Evolutionary conservation across 2,113 vertebrate genomes (phyloP).

Genomic region (Pseudopodoces humilis): DNA sequence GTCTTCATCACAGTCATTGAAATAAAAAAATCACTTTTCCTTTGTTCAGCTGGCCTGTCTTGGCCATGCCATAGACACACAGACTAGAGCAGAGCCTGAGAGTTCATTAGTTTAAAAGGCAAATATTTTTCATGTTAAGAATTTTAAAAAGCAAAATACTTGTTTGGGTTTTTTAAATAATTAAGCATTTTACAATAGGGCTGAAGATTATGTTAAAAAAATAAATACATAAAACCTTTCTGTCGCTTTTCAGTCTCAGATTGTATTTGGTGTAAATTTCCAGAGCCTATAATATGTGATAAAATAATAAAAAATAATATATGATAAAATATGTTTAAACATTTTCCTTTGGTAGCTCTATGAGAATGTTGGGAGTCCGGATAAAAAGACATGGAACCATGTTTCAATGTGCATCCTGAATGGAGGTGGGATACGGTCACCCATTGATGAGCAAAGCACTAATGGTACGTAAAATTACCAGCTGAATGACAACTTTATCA

Average conservation of each 20-base stretch:
- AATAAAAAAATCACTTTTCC: background rate
- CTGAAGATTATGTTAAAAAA: background rate
- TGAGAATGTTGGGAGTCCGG: conserved; percentile 75
- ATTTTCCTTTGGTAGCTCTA: conserved; percentile 76
- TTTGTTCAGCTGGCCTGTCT: background rate
- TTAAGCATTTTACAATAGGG: background rate
- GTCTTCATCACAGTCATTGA: background rate
- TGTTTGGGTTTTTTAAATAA: background rate
- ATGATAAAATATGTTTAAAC: background rate
- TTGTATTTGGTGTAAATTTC: background rate
- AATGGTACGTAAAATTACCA: conserved; percentile 75
- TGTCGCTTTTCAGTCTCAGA: background rate
- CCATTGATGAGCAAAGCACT: conserved; percentile 81
- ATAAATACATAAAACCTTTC: background rate
- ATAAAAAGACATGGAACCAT: conserved; percentile 84
- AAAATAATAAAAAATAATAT: too few species aligned
- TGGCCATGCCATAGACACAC: background rate
- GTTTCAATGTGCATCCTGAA: conserved; percentile 89
- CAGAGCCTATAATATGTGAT: background rate
- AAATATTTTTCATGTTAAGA: background rate
- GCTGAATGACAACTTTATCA: background rate
- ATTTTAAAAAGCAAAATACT: background rate
- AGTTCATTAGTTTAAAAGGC: background rate
- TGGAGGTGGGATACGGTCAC: conserved; percentile 82
- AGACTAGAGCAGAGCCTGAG: fast-evolving